Conservation (phyloP, 2,888 invertebrate species). For the Sminthurides aquaticus region DNA sequence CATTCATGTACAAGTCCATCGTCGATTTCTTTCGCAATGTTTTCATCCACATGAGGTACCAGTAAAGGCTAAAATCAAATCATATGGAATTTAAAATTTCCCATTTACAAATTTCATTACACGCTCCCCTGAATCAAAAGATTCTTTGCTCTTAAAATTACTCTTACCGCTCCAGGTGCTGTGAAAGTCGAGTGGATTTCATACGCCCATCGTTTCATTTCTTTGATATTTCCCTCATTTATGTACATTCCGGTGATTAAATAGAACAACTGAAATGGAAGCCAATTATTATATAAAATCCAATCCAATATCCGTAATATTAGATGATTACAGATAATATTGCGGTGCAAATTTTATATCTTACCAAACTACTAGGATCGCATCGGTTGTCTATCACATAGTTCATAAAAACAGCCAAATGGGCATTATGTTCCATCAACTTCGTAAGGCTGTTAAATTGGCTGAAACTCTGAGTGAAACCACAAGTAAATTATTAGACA, state of each 20-base stretch:
- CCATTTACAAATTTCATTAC: no score
- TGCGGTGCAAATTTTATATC: no score
- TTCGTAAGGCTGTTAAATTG: conserved; percentile 78
- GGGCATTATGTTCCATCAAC: conserved; percentile 76
- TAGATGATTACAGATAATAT: conserved; percentile 10
- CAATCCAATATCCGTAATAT: conserved; percentile 3
- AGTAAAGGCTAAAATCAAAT: conserved; percentile 61
- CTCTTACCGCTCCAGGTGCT: conserved; percentile 72
- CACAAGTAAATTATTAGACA: neutral
- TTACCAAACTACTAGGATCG: conserved; percentile 67
- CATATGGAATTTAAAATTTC: no score
- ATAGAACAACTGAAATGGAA: conserved; percentile 63
- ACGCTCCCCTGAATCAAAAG: neutral
- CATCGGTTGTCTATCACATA: conserved; percentile 70
- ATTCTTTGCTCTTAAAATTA: neutral
- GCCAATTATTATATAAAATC: conserved; percentile 22
- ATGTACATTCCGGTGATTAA: conserved; percentile 79
- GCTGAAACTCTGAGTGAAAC: conserved; percentile 56
- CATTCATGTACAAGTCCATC: conserved; percentile 72
- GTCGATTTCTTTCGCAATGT: conserved; percentile 81
- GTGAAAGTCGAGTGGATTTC: conserved; percentile 96
- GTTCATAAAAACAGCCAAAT: conserved; percentile 90
- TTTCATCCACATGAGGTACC: conserved; percentile 72
- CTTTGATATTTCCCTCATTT: conserved; percentile 73
- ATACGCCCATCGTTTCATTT: conserved; percentile 97